Base-by-base conservation (phyloP, 2,888 invertebrate species). In the Agriopis aurantiaria region DNA sequence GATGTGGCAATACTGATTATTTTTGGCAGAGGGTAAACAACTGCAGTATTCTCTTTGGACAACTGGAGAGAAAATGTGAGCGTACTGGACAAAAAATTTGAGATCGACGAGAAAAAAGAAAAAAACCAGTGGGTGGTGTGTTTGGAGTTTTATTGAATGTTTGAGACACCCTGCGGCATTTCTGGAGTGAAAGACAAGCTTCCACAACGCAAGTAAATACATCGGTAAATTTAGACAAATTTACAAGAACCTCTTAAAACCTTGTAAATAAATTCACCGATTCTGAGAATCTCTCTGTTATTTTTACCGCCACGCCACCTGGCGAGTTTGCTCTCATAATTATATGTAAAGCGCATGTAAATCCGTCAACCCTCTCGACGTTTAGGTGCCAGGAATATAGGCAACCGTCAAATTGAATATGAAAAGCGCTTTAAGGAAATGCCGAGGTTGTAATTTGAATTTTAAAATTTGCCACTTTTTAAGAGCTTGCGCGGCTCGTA, bases 261-360 rank as follows among this genome's bases (percentile, higher is more conserved):
- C 33, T 58, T 51, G 33, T 51, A 58, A 51, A 51, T 46, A 45
- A 58, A 51, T 41, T 68, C 58, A 41, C 8, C 52, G 63, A 59
- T 45, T 53, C 63, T 23, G 46, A 52, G 40, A 52, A 57, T 0
- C 49, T 49, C 12, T 14, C 41, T 46, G 68, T 67, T 77, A 68
- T 75, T 77, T 72, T 73, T 70, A 59, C 66, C 63, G 59, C 53
- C 67, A 69, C 73, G 71, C 74, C 77, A 77, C 77, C 77, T 77
- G 77, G 46, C 64, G 66, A 75, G 74, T 67, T 72, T 75, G 75
- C 69, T 72, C 77, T 72, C 78, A 76, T 85, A 85, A 88, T 86
- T 81, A 76, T 75, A 86, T 86, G 85, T 82, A 87, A 85, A 87
- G 77, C 82, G 78, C 79, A 88, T 87, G 87, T 80, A 85, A 86